Evolutionary conservation across 2,888 invertebrate genomes (phyloP).

Genomic region (Rotaria socialis): DNA sequence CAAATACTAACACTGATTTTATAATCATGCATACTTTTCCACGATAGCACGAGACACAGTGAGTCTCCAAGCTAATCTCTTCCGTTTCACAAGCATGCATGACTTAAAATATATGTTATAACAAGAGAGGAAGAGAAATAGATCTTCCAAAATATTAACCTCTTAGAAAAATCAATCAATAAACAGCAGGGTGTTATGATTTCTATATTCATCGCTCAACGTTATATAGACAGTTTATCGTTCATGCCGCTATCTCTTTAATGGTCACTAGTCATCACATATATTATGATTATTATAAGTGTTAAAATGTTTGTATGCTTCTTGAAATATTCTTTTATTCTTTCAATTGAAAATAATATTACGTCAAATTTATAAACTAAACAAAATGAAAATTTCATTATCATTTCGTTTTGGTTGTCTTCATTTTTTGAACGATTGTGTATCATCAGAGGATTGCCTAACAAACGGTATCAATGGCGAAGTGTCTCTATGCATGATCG

Average conservation of each 20-base stretch:
- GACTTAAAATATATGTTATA: not conserved
- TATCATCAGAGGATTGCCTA: not conserved
- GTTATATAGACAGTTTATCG: not conserved
- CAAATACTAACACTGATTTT: not conserved
- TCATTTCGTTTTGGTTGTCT: not conserved
- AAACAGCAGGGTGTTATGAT: conserved; percentile 1
- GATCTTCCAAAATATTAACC: not conserved
- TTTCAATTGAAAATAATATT: not conserved
- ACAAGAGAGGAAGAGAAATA: not conserved
- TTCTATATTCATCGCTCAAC: not conserved
- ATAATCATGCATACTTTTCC: not conserved
- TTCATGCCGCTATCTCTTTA: not conserved
- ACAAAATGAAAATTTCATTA: not conserved
- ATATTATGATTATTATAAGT: not conserved
- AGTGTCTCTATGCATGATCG: not conserved
- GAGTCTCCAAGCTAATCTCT: not conserved
- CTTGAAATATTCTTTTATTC: not conserved
- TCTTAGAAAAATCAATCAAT: not conserved
- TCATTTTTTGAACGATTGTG: not conserved
- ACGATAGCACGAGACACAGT: not conserved
- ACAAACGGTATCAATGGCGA: not conserved
- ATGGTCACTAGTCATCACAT: not conserved
- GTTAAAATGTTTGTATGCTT: not conserved
- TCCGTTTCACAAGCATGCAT: not conserved
- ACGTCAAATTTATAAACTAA: no score